Percentiles rank a stretch among this genome's conserved stretches.
These are phyloP conservation scores for Nylanderia fulva DNA, from an alignment of 1,140 invertebrate genomes.

Conservation along the genomic window DNA sequence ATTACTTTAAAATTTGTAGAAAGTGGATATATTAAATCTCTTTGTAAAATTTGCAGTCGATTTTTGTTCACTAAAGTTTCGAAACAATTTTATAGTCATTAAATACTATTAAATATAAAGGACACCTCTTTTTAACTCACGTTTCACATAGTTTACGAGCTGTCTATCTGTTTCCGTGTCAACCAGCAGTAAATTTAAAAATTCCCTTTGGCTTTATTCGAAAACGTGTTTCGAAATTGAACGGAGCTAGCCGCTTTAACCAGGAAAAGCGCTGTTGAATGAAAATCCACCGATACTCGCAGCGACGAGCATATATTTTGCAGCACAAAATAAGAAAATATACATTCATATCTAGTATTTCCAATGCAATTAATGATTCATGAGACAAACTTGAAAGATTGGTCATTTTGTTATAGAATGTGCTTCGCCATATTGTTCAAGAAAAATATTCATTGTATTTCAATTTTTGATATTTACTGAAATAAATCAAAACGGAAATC, in stretches of 20 bases:
- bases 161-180: neutral
- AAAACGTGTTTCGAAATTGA: neutral
- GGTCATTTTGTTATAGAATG: neutral
- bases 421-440: neutral
- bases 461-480: neutral
- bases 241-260: neutral
- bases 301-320: no score
- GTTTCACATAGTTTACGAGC: neutral
- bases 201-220: conserved; percentile 20
- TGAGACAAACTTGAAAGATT: neutral
- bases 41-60: neutral
- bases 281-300: neutral
- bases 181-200: conserved; percentile 15
- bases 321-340: neutral
- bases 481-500: neutral
- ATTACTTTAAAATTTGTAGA: neutral
- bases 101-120: neutral
- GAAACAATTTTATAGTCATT: neutral
- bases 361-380: neutral
- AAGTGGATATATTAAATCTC: neutral
- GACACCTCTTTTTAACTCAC: neutral
- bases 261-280: neutral
- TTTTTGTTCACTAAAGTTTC: neutral
- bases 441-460: conserved; percentile 22
- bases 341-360: neutral